Evolutionary conservation across 2,113 vertebrate species (phyloP), one percentile per base, ranked within the genome.

Genomic region (Pseudopodoces humilis): DNA sequence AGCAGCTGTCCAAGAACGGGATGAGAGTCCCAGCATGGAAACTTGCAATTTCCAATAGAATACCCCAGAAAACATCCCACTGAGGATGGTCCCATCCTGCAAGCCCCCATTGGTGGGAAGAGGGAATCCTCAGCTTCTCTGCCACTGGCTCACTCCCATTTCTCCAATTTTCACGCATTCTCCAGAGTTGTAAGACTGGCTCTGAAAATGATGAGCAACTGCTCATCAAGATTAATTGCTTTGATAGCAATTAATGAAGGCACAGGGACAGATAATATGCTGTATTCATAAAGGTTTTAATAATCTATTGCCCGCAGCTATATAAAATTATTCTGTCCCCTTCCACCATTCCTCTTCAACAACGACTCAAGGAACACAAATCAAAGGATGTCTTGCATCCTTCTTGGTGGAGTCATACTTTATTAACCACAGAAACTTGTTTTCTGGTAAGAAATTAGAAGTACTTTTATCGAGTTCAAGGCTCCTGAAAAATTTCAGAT

Each of bases 251-350:
- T 83, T 90, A 95, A 94, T 65, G 78, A 85, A 79, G 94, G 93
- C 55, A 12, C 62, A 10, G 1, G 37, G 78, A 92, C 65, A 82
- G 86, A 94, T 92, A 89, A 89, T 95, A 91, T 50, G 62, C 74
- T 95, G 84, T 89, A 92, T 89, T 92, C 89, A 85, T 95, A 92
- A 92, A 91, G 81, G 37, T 63, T 89, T 97, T 79, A 96, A 95
- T 96, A 92, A 91, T 97, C 95, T 79, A 97, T 62, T 87, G 72
- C 94, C 77, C 39, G 74, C 69, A 94, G 84, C 89, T 82, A 62
- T 76, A 82, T 85, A 19, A 94, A 92, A 83, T 92, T 97, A 82
- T 89, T 86, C 70, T 27, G 47, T 92, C 81, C 81, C 52, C 27
- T 94, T 95, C 56, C 69, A 62, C 60, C 17, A n/a, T 83, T 89